These are phyloP conservation scores for Taenioides sp. DNA, from an alignment of 2,797 vertebrate genomes.

Conservation along the genomic window DNA sequence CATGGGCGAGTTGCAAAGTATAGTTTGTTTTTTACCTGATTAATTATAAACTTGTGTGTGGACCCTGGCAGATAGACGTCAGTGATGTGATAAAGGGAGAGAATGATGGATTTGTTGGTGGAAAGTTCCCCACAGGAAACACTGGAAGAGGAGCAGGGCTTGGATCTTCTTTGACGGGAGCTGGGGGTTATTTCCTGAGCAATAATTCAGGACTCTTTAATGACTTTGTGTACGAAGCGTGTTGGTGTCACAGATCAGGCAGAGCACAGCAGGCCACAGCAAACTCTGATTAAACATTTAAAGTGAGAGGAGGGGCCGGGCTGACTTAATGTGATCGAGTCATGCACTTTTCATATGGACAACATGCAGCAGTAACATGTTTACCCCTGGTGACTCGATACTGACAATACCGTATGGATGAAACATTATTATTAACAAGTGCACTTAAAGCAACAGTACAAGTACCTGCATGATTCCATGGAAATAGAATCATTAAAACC, in stretches of 20 bases:
- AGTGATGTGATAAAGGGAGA: background rate
- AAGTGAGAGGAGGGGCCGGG: background rate
- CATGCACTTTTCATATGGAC: background rate
- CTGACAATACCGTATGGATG: too few species aligned
- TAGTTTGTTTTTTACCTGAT: background rate
- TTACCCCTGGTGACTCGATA: background rate
- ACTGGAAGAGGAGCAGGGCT: background rate
- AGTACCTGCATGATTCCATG: too few species aligned
- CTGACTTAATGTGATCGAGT: background rate
- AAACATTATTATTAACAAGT: too few species aligned
- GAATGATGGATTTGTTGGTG: too few species aligned
- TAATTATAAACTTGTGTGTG: background rate
- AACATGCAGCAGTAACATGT: background rate
- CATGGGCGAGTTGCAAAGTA: background rate
- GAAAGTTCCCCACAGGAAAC: background rate
- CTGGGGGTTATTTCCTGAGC: conserved; percentile 46
- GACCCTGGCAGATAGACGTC: background rate
- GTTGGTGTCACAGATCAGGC: conserved; percentile 43
- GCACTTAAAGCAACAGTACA: too few species aligned
- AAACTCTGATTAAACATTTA: conserved; percentile 16
- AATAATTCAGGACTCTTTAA: conserved; percentile 59
- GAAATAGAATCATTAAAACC: too few species aligned
- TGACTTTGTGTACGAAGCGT: conserved; percentile 61
- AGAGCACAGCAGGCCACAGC: background rate
- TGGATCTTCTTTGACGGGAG: background rate